These are phyloP conservation scores for Charadrius vociferus DNA, from an alignment of 2,113 vertebrate genomes.

Conservation along the genomic window DNA sequence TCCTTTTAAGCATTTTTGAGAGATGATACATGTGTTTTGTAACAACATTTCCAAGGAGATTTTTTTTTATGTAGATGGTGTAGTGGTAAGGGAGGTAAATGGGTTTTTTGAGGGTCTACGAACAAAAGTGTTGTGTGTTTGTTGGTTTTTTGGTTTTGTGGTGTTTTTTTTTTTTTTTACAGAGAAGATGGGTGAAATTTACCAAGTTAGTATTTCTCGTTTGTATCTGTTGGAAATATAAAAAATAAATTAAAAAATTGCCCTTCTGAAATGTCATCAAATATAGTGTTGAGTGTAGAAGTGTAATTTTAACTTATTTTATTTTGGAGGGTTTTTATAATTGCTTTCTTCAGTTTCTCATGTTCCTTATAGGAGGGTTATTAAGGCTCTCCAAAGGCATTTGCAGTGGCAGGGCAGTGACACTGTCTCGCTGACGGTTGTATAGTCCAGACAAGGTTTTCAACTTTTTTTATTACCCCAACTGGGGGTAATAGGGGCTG, in stretches of 20 bases:
- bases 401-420: fast-evolving
- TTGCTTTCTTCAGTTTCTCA: background rate
- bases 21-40: background rate
- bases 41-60: background rate
- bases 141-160: background rate
- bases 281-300: background rate
- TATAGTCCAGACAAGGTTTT: background rate
- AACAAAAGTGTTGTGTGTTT: background rate
- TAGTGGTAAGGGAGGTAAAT: background rate
- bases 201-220: background rate
- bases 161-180: background rate
- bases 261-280: background rate
- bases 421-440: background rate
- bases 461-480: background rate
- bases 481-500: background rate
- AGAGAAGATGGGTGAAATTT: background rate
- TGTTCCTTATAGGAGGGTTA: background rate
- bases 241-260: no score
- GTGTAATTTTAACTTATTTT: background rate
- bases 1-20: background rate
- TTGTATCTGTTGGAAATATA: background rate
- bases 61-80: background rate
- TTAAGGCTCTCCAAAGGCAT: background rate
- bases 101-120: background rate
- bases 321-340: background rate